Conservation (phyloP, 2,888 invertebrate genomes). For the Erannis defoliaria region DNA sequence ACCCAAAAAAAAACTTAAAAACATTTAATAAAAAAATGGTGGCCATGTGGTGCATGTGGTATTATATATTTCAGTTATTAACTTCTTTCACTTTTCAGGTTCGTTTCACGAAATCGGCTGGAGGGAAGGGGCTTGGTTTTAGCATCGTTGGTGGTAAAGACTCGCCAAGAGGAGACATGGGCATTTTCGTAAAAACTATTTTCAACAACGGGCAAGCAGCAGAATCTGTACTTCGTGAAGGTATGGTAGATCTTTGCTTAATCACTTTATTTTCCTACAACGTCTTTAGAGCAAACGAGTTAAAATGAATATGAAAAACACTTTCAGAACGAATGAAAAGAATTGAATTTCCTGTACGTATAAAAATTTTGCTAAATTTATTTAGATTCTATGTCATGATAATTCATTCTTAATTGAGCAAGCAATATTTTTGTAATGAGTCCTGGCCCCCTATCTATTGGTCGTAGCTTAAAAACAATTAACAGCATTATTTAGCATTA, state of each 20-base stretch:
- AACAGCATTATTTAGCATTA: no score
- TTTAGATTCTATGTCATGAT: no score
- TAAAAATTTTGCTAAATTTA: no score
- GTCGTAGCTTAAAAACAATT: no score
- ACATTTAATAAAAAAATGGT: neutral
- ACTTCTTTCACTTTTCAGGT: conserved; percentile 79
- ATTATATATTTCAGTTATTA: no score
- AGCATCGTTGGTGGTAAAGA: conserved; percentile 96
- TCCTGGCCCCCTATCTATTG: no score
- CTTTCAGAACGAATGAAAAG: neutral
- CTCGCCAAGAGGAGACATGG: conserved; percentile 94
- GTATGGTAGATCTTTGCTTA: conserved; percentile 70
- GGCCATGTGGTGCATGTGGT: no score
- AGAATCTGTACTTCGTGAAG: conserved; percentile 93
- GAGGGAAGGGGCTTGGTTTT: conserved; percentile 94
- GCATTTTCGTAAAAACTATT: conserved; percentile 95
- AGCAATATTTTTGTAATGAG: no score
- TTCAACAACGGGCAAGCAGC: conserved; percentile 95
- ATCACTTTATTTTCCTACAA: neutral
- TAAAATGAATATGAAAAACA: neutral
- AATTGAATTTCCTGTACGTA: no score
- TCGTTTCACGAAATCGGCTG: conserved; percentile 92
- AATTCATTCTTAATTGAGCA: no score
- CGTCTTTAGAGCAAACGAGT: neutral
- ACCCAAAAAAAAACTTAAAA: no score